These are phyloP conservation scores for Ischnus inquisitorius DNA, from an alignment of 2,888 invertebrate genomes.

Conservation along the genomic window DNA sequence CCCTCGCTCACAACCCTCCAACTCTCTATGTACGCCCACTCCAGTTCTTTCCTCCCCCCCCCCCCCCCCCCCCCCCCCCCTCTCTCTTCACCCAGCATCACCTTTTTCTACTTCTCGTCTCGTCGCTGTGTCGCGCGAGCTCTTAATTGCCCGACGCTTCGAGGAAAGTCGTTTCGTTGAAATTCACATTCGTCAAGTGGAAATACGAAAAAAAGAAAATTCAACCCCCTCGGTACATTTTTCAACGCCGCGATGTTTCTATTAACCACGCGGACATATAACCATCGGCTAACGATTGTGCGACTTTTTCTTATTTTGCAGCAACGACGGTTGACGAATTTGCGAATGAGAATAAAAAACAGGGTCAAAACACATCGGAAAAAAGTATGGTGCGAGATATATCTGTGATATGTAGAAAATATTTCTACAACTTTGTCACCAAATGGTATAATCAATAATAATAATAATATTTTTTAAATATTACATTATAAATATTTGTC, in stretches of 20 bases:
- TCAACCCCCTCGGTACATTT: background rate
- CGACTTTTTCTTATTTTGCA: no score
- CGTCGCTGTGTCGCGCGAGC: constrained; percentile 57
- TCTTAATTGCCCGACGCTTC: constrained; percentile 75
- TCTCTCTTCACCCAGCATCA: constrained; percentile 58
- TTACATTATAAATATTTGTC: no score
- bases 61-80: constrained; percentile 55
- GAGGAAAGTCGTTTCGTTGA: constrained; percentile 25
- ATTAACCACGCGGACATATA: background rate
- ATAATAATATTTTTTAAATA: no score
- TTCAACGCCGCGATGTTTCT: background rate
- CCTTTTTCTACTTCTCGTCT: constrained; percentile 40
- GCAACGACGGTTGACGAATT: no score
- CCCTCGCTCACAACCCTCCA: constrained; percentile 2
- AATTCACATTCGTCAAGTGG: background rate
- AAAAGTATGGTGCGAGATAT: no score
- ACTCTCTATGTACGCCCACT: constrained; percentile 11
- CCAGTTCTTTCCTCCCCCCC: constrained; percentile 38
- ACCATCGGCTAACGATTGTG: no score
- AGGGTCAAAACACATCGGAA: no score
- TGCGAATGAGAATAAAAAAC: no score
- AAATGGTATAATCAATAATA: no score
- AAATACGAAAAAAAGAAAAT: constrained; percentile 3
- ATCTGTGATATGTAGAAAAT: no score
- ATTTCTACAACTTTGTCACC: no score